Base-by-base conservation (phyloP, 1,140 invertebrate genomes). In the Adoxophyes honmai region DNA sequence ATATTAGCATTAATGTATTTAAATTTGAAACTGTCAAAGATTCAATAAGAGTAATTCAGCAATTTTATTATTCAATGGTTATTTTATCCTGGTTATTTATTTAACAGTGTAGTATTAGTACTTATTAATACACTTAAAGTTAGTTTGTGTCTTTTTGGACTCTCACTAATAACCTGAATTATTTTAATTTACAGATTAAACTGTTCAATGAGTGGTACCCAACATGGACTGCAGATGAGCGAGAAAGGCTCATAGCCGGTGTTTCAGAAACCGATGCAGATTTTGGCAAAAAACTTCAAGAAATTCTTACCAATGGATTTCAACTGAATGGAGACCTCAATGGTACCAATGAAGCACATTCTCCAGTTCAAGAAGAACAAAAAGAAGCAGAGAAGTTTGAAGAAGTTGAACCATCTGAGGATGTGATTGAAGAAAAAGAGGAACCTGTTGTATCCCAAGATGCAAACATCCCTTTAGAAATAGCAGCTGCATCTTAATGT, bases 131-230 rank as follows among this genome's bases (percentile, higher is more conserved):
- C 15, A 28, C 18, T 56, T 36, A 38, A 9, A 36, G 34, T 56
- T 14, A 57, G 38, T 35, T 51, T 28, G 13, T 42, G 57, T 51
- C 21, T 15, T 4, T 37, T 6, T 38, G 8, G 15, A 7, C 44
- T 18, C 18, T 52, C 10, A 35, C 16, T 18, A 28, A 2, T 36
- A 38, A 16, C 44, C 16, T 51, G 36, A 28, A 42, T 44, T 61
- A 55, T 70, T 62, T 33, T 66, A 0, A 57, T 66, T 87, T 86
- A 9, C 68, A 93, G 93, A 91, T 93, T 48, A 97, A 97, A 87
- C 81, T 97, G 8, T 97, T 97, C 74, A 91, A 92, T 72, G 94
- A 97, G 86, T 98, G 96, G 96, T 94, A 93, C 73, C 90, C 92
- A 54, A 93, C 92, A 66, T 98, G 96, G 96, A 91, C 91, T 37